phyloP scores from a whole-genome alignment of 2,113 vertebrate genomes.

The Heterocephalus glaber region DNA sequence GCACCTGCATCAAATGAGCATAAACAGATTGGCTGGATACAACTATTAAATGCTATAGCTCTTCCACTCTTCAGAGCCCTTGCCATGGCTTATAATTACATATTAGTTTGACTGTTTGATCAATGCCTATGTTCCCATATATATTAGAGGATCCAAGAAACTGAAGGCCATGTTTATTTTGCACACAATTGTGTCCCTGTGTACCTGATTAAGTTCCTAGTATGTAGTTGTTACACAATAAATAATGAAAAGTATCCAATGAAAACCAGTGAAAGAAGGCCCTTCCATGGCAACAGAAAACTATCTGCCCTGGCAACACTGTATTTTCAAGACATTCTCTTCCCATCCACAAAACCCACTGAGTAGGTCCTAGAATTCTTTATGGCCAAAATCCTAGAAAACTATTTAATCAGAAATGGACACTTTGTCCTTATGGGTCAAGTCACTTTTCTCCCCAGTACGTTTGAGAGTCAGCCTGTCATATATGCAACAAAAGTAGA shows the following conservation, averaged over 20 bases:
- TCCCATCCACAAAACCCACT: neutral
- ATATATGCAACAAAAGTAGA: neutral
- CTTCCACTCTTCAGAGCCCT: neutral
- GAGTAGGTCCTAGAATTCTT: neutral
- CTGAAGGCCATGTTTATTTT: neutral
- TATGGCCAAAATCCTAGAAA: neutral
- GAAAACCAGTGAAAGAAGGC: neutral
- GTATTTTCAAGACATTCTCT: neutral
- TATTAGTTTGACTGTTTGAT: neutral
- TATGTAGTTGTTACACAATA: neutral
- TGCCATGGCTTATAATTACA: neutral
- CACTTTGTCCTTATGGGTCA: neutral
- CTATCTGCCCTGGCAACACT: neutral
- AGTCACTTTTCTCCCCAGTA: neutral
- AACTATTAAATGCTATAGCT: too few species aligned
- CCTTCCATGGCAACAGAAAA: neutral
- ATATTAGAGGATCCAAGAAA: neutral
- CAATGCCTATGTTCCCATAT: neutral
- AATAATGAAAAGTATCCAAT: neutral
- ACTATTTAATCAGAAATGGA: neutral
- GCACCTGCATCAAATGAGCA: neutral
- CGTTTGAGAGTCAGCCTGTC: neutral
- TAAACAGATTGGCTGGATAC: neutral
- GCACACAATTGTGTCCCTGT: neutral
- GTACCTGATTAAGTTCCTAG: neutral